Evolutionary conservation across 2,113 vertebrate genomes (phyloP).

Genomic region (Brachyistius frenatus): DNA sequence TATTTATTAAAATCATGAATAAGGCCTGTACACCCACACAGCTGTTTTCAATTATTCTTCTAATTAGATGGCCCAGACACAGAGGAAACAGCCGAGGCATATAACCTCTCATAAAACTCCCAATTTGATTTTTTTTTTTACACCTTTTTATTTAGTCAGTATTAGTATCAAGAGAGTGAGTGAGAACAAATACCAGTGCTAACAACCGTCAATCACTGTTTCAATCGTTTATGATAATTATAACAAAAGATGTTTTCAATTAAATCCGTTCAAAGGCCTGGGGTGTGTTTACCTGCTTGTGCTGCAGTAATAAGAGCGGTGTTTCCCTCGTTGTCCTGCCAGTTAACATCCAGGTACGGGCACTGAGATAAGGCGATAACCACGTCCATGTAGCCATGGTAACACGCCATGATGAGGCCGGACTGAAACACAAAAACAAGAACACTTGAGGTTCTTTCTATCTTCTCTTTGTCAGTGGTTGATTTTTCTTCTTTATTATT

Average conservation of each 20-base stretch:
- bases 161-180: no score
- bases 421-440: conserved; percentile 83
- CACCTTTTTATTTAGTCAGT: no score
- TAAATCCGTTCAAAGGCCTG: background rate
- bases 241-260: no score
- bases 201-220: background rate
- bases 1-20: no score
- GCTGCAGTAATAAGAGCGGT: conserved; percentile 94
- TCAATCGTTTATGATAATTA: background rate
- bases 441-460: background rate
- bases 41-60: no score
- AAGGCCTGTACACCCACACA: no score
- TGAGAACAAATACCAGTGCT: no score
- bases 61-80: no score
- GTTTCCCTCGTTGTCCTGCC: conserved; percentile 99
- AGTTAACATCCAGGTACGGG: conserved; percentile 94
- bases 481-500: background rate
- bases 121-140: no score
- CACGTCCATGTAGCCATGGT: conserved; percentile 93
- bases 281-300: conserved; percentile 91
- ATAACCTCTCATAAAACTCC: no score
- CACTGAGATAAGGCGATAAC: conserved; percentile 93
- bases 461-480: background rate
- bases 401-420: conserved; percentile 93
- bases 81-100: no score